These are phyloP conservation scores for Heterotis niloticus DNA, from an alignment of 2,113 vertebrate species.

Conservation along the genomic window DNA sequence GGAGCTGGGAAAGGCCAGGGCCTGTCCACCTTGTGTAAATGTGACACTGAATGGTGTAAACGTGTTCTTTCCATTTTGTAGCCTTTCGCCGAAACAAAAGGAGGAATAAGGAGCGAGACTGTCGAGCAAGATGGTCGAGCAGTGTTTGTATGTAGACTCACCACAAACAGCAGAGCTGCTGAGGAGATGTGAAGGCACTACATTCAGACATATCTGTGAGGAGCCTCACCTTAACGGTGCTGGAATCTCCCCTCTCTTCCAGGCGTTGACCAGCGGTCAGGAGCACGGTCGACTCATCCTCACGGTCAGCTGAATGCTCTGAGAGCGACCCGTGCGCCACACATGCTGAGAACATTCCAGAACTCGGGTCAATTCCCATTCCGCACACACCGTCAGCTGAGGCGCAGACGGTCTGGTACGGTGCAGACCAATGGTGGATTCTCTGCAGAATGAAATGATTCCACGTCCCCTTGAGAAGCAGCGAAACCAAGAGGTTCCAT, in stretches of 20 bases:
- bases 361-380: not conserved
- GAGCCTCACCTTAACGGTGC: constrained; percentile 52
- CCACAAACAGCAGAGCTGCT: constrained; percentile 7
- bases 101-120: no score
- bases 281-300: constrained; percentile 39
- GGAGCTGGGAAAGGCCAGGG: no score
- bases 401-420: not conserved
- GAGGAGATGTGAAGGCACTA: constrained; percentile 50
- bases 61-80: no score
- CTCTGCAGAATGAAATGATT: not conserved
- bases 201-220: constrained; percentile 50
- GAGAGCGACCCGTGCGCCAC: constrained; percentile 39
- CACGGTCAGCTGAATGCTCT: no score
- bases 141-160: no score
- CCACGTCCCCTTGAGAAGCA: not conserved
- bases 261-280: constrained; percentile 47
- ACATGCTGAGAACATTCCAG: constrained; percentile 26
- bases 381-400: not conserved
- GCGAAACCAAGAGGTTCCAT: constrained; percentile 4
- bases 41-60: not conserved
- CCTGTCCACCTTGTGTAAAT: no score
- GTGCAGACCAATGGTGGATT: not conserved
- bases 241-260: constrained; percentile 45
- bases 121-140: no score
- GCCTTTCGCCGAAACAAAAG: no score